Conservation (phyloP, 2,797 vertebrate genomes). For the Chelmon rostratus region DNA sequence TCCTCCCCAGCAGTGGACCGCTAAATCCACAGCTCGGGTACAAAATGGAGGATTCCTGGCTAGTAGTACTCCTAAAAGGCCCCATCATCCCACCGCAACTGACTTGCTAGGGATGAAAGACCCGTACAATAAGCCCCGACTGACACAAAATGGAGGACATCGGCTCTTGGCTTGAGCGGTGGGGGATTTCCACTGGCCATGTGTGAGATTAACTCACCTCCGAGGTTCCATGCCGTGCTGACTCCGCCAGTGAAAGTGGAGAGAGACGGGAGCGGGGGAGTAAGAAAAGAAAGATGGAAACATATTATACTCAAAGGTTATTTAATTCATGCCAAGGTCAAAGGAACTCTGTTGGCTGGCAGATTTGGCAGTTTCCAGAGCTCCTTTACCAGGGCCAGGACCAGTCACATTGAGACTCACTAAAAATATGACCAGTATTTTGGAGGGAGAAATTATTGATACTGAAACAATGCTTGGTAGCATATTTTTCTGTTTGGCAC, state of each 20-base stretch:
- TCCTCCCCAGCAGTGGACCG: constrained; percentile 10
- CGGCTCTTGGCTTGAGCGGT: constrained; percentile 42
- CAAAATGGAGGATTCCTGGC: constrained; percentile 51
- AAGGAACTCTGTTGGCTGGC: constrained; percentile 41
- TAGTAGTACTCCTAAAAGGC: constrained; percentile 46
- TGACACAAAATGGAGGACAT: constrained; percentile 70
- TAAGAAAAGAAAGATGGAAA: constrained; percentile 30
- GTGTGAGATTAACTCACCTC: constrained; percentile 71
- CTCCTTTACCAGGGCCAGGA: constrained; percentile 1
- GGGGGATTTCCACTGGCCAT: constrained; percentile 60
- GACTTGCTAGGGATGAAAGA: constrained; percentile 62
- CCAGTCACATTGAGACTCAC: constrained; percentile 8
- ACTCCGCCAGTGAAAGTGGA: constrained; percentile 41
- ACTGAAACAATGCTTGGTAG: background rate
- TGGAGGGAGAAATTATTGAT: background rate
- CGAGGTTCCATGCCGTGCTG: constrained; percentile 54
- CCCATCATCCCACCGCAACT: constrained; percentile 42
- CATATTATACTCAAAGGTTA: constrained; percentile 60
- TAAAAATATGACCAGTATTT: constrained; percentile 26
- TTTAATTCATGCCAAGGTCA: constrained; percentile 58
- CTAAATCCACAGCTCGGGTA: constrained; percentile 39
- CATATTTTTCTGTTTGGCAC: background rate
- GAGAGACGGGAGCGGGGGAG: constrained; percentile 34
- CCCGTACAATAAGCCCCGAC: constrained; percentile 47
- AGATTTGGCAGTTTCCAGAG: constrained; percentile 33